Conservation (phyloP, 2,888 invertebrate species). For the Xestia ashworthii region DNA sequence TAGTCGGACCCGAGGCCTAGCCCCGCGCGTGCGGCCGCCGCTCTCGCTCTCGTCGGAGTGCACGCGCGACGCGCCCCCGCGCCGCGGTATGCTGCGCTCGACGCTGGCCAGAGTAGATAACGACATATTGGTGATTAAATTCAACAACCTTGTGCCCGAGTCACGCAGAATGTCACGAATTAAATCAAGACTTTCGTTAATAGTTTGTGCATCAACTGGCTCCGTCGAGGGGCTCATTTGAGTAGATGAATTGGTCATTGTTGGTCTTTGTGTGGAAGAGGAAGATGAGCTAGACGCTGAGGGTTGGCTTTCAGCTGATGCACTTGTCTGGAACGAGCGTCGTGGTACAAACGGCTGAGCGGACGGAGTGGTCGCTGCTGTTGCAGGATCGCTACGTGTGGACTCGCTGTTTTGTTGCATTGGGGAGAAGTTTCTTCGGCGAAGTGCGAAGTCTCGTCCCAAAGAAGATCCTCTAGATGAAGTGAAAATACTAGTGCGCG, state of each 20-base stretch:
- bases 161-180: slow-evolving; percentile 88
- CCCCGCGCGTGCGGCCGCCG: slow-evolving; percentile 60
- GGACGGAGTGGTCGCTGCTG: slow-evolving; percentile 50
- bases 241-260: slow-evolving; percentile 79
- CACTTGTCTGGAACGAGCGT: slow-evolving; percentile 59
- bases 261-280: slow-evolving; percentile 70
- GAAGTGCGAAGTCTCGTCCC: slow-evolving; percentile 71
- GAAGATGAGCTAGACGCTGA: slow-evolving; percentile 69
- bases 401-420: slow-evolving; percentile 61
- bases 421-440: slow-evolving; percentile 73
- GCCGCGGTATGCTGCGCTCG: slow-evolving; percentile 75
- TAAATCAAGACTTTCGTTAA: slow-evolving; percentile 86
- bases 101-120: slow-evolving; percentile 82
- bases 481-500: slow-evolving; percentile 85
- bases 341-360: slow-evolving; percentile 49
- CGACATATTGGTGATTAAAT: slow-evolving; percentile 88
- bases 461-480: slow-evolving; percentile 75
- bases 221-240: slow-evolving; percentile 78
- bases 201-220: slow-evolving; percentile 84
- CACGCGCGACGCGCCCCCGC: slow-evolving; percentile 69
- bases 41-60: slow-evolving; percentile 78
- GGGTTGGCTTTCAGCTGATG: slow-evolving; percentile 62
- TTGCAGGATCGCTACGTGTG: slow-evolving; percentile 48
- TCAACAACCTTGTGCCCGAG: slow-evolving; percentile 86
- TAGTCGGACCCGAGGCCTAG: slow-evolving; percentile 74